Evolutionary conservation across 1,140 invertebrate genomes (phyloP), one percentile per base, ranked within the genome.

Genomic region (Diuraphis noxia): DNA sequence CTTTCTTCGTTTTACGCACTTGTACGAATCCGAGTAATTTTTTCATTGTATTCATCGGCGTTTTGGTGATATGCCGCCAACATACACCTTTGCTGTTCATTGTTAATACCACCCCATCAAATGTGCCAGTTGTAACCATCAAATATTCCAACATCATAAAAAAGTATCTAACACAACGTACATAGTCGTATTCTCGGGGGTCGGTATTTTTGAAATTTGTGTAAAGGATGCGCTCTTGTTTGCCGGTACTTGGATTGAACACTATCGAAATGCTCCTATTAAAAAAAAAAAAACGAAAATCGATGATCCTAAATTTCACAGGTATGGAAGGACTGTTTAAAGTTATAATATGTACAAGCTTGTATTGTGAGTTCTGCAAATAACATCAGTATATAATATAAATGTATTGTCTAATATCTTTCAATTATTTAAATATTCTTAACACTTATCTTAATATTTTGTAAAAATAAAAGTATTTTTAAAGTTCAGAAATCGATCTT

Each of bases 1-100:
- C 30, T n/a, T 25, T n/a, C n/a, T 30, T 10, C 10, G 84, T 36
- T 46, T 0, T 40, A 49, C 88, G 21, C 34, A 90, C 89, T 52
- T 91, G 41, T 38, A 91, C 89, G 34, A 91, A 91, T 25, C 23
- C 72, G 7, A 91, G 40, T 23, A 91, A 49, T 17, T 52, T 79
- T 21, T 91, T 91, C 34, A 79, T 38, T 17, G 19, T 49, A 36
- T 46, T 91, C 77, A 91, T 82, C 34, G 89, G 89, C 23, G 77
- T 82, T 43, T 82, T 91, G 21, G 89, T 52, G n/a, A 91, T 49
- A 36, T 91, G 89, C 30, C 89, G 41, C 89, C 77, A 91, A 36
- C 30, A 40, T 10, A 91, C 9, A 7, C 34, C 72, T 91, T 52
- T 82, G 36, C n/a, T 40, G 43, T 91, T 81, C 89, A 91, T 81